A percentile compares a stretch with the other conserved stretches of the same genome.
phyloP scores from a whole-genome alignment of 2,113 vertebrate genomes.

The Hippoglossus stenolepis region DNA sequence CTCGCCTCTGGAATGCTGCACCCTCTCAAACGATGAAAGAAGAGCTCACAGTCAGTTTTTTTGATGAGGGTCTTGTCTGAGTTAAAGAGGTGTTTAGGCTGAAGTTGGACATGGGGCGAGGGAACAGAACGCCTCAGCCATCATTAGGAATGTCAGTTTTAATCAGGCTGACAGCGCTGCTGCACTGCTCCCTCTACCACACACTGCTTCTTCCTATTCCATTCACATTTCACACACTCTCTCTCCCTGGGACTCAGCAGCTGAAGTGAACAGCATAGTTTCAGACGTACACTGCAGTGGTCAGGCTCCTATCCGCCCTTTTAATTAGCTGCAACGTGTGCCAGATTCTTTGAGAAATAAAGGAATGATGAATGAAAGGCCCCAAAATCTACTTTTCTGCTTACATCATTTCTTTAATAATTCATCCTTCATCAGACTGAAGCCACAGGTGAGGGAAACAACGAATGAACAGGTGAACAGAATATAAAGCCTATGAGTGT shows the following conservation, averaged over 20 bases:
- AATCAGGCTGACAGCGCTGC: conserved; percentile 44
- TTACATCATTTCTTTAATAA: neutral
- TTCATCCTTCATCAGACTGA: neutral
- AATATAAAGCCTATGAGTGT: neutral
- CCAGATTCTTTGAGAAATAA: neutral
- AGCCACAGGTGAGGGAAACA: conserved; percentile 2
- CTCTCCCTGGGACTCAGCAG: neutral
- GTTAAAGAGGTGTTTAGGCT: neutral
- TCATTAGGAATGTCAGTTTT: conserved; percentile 24
- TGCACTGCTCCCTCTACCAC: conserved; percentile 24
- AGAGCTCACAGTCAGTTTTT: neutral
- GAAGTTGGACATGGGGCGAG: conserved; percentile 1
- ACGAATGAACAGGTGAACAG: neutral
- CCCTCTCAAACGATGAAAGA: neutral
- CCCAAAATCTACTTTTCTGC: conserved; percentile 26
- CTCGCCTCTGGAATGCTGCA: conserved; percentile 2
- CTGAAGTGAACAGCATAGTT: conserved; percentile 9
- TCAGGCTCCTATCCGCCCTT: neutral
- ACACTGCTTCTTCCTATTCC: conserved; percentile 28
- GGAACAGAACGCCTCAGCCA: conserved; percentile 10
- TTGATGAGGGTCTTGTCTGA: conserved; percentile 1
- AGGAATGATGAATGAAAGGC: conserved; percentile 18
- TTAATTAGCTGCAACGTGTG: conserved; percentile 17
- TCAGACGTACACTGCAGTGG: neutral
- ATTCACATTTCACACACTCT: conserved; percentile 43